Base-by-base conservation (phyloP, 1,140 invertebrate species). In the Nasonia giraulti region DNA sequence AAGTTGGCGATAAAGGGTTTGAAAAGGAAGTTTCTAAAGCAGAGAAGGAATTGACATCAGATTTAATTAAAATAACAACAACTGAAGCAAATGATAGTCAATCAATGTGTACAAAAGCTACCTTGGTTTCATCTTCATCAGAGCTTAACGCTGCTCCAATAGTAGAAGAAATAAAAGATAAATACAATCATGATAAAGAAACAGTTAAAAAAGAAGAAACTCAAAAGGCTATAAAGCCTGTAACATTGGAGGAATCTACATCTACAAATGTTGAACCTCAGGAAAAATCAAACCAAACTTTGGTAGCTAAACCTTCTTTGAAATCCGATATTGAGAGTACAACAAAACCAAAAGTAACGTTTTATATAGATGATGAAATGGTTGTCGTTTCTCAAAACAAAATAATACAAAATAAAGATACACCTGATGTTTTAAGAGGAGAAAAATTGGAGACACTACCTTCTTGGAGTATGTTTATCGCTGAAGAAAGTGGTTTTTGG, bases 401-500 rank as follows among this genome's bases (percentile, higher is more conserved):
- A 27, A 2, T 37, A 5, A 80, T 75, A 69, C n/a, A 66, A n/a
- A 80, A 80, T 17, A 23, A 86, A 33, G 80, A 87, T 85, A 82
- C 74, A 37, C 40, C 75, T 12, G 78, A 50, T 84, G 75, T 44
- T 87, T 85, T 85, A n/a, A 88, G 85, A 75, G 62, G 14, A 27
- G 73, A 86, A 85, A 82, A 76, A 47, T 27, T 75, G 50, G 8
- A 68, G 68, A 11, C 23, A 2, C 8, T 31, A 31, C 33, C 73
- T 12, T 80, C 81, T 23, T 89, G 86, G 87, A 86, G 86, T 2
- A 84, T 86, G 31, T 90, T 88, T 66, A 87, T 92, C 2, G 87
- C 90, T 0, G 89, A 91, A 3, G 95, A 96, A 85, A 88, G 90
- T 86, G 91, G 93, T 14, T 95, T 95, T 89, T 96, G 95, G 95